Evolutionary conservation across 2,797 vertebrate species (phyloP).

Genomic region (Channallabes apus): DNA sequence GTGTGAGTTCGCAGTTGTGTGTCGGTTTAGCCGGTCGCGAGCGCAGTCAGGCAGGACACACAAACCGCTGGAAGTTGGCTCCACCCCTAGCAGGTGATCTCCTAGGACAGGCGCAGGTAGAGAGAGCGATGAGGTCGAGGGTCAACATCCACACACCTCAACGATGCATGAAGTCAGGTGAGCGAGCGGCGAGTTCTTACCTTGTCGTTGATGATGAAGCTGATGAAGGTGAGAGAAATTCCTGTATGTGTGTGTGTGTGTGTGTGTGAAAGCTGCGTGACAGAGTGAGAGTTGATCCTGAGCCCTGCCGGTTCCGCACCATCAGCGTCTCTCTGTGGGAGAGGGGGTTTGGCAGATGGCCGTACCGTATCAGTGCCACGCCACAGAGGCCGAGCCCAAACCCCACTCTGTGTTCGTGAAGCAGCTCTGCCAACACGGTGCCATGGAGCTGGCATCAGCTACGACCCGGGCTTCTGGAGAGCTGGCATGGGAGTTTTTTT

Average conservation of each 20-base stretch:
- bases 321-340: not conserved
- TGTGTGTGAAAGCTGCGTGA: not conserved
- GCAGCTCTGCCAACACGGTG: conserved; percentile 58
- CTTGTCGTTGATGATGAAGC: not conserved
- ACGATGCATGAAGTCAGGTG: conserved; percentile 38
- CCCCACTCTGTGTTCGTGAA: not conserved
- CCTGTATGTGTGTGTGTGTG: not conserved
- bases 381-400: not conserved
- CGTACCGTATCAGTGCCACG: not conserved
- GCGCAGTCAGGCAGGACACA: conserved; percentile 48
- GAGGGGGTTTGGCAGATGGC: not conserved
- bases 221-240: not conserved
- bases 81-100: conserved; percentile 39
- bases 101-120: conserved; percentile 48
- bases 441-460: conserved; percentile 65
- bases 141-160: conserved; percentile 12
- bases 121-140: conserved; percentile 18
- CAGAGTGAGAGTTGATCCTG: not conserved
- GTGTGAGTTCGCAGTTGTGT: conserved; percentile 27
- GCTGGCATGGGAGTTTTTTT: conserved; percentile 50
- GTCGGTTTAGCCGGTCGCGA: conserved; percentile 22
- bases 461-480: conserved; percentile 58
- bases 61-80: conserved; percentile 53
- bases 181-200: not conserved
- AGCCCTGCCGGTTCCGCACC: not conserved